phyloP scores from a whole-genome alignment of 1,140 invertebrate species.

The Metopolophium dirhodum region DNA sequence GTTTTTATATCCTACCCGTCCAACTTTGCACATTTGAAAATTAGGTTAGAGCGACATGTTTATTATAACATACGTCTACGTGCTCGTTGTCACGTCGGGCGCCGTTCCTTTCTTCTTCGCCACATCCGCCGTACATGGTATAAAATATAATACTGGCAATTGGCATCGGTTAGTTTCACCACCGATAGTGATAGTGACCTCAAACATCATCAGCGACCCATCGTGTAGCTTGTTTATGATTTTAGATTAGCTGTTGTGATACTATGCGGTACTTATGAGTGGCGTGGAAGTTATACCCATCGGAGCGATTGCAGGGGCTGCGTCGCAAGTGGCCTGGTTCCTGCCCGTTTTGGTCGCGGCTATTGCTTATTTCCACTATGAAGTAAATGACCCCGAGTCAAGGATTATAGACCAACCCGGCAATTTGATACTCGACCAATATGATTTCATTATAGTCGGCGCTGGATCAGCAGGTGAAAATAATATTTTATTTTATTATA shows the following conservation, averaged over 20 bases:
- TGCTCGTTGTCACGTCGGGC: slow-evolving; percentile 37
- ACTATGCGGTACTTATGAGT: slow-evolving; percentile 59
- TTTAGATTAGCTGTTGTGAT: not conserved
- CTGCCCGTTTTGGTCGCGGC: slow-evolving; percentile 79
- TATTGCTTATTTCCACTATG: slow-evolving; percentile 83
- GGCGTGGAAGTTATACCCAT: slow-evolving; percentile 68
- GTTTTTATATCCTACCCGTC: not conserved
- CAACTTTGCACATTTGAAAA: not conserved
- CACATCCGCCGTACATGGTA: not conserved
- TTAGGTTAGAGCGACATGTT: slow-evolving; percentile 11
- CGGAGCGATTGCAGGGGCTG: slow-evolving; percentile 65
- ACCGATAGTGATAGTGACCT: not conserved
- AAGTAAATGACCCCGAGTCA: slow-evolving; percentile 77
- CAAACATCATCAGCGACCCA: not conserved
- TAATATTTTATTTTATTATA: not conserved
- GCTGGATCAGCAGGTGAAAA: slow-evolving; percentile 86
- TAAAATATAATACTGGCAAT: slow-evolving; percentile 27
- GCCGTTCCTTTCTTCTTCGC: slow-evolving; percentile 44
- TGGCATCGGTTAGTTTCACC: slow-evolving; percentile 38
- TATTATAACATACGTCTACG: not conserved
- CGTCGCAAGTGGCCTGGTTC: slow-evolving; percentile 74
- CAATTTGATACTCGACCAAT: slow-evolving; percentile 71
- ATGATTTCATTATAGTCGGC: slow-evolving; percentile 91
- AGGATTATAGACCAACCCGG: slow-evolving; percentile 72
- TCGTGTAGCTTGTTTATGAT: not conserved